Evolutionary conservation across 2,113 vertebrate species (phyloP), one percentile per base, ranked within the genome.

Genomic region (Trogon melanurus): DNA sequence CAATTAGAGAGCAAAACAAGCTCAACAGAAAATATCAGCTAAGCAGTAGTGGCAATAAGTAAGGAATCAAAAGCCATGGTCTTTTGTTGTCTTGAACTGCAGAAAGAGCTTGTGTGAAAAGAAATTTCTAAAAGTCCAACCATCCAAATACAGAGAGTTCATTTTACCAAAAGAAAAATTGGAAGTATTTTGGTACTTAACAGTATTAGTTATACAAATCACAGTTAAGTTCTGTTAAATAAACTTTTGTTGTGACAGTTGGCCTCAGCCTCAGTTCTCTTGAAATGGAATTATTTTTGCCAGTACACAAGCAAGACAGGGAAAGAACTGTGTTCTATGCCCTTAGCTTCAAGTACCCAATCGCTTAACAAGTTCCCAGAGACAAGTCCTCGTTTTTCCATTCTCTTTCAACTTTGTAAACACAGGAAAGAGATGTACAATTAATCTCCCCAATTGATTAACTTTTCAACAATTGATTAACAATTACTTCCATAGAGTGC

Each of bases 401-500:
- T 56, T 66, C 3, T 67, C 22, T 88, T 72, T 41, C 21, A 62
- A 9, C 19, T 74, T 74, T 2, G 0, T 50, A 54, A 66, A 48
- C 13, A 34, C 18, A 50, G 9, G 25, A 67, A 60, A 23, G 11
- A 45, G 18, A 54, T 41, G 23, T 57, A 50, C 19, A 30, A 47
- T 64, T 58, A 44, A 73, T 69, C 6, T 73, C 15, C 5, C 13
- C 1, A 0, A 44, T 5, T 0, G 0, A 45, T 58, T 36, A 71
- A 23, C 15, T 36, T 36, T 36, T 36, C 9, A 36, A 36, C 1
- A 0, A 44, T 5, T 0, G 0, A 45, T 58, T 36, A 71, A 23
- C 11, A 48, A 32, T 44, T 84, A 36, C 54, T 84, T 73, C 53
- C 30, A 71, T 16, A 58, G 23, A 72, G 5, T 71, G 6, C 17